Conservation (phyloP, 30 jellyfish, hydroid and myxozoan species). For the Turritopsis rubra region DNA sequence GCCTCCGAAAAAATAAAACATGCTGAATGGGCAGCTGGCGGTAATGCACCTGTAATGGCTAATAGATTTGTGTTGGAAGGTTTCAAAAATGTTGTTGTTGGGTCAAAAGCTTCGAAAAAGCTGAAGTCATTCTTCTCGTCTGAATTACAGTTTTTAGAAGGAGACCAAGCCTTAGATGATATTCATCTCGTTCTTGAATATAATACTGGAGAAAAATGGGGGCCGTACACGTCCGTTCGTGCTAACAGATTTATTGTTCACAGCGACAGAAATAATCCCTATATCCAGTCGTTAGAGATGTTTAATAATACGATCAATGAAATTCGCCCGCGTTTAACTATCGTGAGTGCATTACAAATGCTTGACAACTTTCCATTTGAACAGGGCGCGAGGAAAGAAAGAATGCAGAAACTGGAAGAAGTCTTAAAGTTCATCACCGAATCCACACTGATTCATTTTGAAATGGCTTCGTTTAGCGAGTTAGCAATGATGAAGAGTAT, state of each 20-base stretch:
- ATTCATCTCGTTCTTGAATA: constrained; percentile 75
- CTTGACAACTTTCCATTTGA: constrained; percentile 74
- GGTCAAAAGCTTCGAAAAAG: constrained; percentile 58
- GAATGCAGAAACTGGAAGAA: constrained; percentile 59
- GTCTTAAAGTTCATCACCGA: constrained; percentile 33
- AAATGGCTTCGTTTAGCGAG: constrained; percentile 93
- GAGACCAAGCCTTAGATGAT: constrained; percentile 61
- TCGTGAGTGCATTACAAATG: constrained; percentile 84
- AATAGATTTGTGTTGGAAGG: constrained; percentile 66
- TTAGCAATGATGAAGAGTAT: constrained; percentile 74
- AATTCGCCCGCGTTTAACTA: constrained; percentile 52
- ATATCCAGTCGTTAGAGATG: constrained; percentile 45
- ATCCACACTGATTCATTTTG: constrained; percentile 60
- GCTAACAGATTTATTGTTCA: constrained; percentile 81
- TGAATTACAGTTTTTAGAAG: constrained; percentile 48
- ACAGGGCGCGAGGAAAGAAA: constrained; percentile 68
- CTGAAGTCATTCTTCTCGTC: constrained; percentile 43
- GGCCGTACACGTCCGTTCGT: constrained; percentile 58
- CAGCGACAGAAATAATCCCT: constrained; percentile 74
- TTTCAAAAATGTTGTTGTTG: constrained; percentile 40
- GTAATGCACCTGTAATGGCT: constrained; percentile 89
- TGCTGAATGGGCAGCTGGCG: constrained; percentile 77
- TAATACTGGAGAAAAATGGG: constrained; percentile 83
- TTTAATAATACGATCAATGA: constrained; percentile 32
- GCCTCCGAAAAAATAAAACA: constrained; percentile 46